Base-by-base conservation (phyloP, 2,888 invertebrate genomes). In the Incurvaria masculella region DNA sequence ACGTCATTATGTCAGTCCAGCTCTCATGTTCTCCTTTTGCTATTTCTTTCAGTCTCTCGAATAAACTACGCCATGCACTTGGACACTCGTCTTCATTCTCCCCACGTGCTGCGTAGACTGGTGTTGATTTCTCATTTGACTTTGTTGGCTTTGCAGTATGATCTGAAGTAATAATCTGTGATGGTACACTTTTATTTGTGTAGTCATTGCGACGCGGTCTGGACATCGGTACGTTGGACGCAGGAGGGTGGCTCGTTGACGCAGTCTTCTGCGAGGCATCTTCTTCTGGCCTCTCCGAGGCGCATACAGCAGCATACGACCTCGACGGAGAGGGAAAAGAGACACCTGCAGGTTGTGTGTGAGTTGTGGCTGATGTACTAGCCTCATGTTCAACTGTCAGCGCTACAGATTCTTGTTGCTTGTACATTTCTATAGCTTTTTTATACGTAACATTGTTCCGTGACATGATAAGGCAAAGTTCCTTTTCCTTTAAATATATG, bases 401-500 rank as follows among this genome's bases (percentile, higher is more conserved):
- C 33, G 8, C 33, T 33, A 8, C 3, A 33, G n/a, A n/a, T n/a
- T n/a, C n/a, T n/a, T n/a, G n/a, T n/a, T n/a, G n/a, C n/a, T 33
- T 33, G 33, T 33, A 33, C 33, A 33, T 8, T n/a, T 33, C 11
- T 8, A 33, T 14, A 14, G 33, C 33, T n/a, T 4, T 11, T 33
- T 33, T 33, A 11, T 33, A 33, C 14, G 33, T 33, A 14, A 33
- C 14, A 14, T 33, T 33, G 11, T 33, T 6, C 3, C 33, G 33
- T 14, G 33, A 4, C 33, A 33, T 33, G 14, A 33, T 33, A 14
- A 33, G 14, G 14, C 33, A n/a, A 8, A 33, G 33, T 14, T 33
- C 11, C 33, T 49, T 54, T 33, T 57, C 57, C 47, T 53, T 56
- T 10, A 49, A 8, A 16, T 46, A 55, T 16, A 43, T 19, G 14